phyloP scores from a whole-genome alignment of 2,113 vertebrate genomes.

The Triplophysa tibetana region DNA sequence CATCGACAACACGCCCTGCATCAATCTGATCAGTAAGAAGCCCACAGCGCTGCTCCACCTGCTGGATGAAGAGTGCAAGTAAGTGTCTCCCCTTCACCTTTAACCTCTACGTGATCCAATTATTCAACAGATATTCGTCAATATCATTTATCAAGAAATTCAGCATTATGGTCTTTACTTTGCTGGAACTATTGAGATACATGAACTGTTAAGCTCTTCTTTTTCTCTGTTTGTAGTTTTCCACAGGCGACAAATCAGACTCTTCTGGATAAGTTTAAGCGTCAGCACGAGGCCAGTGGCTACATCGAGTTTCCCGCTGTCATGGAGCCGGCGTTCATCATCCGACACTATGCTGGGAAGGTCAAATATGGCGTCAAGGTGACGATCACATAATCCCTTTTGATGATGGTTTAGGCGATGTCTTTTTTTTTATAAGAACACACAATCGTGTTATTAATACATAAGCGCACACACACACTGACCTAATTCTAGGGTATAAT shows the following conservation, averaged over 20 bases:
- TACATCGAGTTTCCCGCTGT: conserved; percentile 98
- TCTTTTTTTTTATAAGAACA: not conserved
- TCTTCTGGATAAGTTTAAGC: conserved; percentile 93
- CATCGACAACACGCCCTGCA: conserved; percentile 94
- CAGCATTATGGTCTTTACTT: not conserved
- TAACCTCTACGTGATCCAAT: not conserved
- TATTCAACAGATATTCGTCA: not conserved
- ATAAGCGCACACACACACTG: conserved; percentile 59
- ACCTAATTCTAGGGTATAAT: conserved; percentile 48
- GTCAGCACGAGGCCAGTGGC: conserved; percentile 91
- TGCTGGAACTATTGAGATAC: no score
- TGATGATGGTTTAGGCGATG: no score
- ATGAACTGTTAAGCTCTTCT: not conserved
- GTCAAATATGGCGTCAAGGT: conserved; percentile 98
- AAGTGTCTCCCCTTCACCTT: conserved; percentile 61
- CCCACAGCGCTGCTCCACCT: conserved; percentile 95
- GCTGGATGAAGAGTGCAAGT: conserved; percentile 99
- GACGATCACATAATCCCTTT: conserved; percentile 56
- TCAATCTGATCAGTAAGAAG: conserved; percentile 97
- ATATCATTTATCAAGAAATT: not conserved
- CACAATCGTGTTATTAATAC: conserved; percentile 27
- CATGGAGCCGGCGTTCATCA: conserved; percentile 98
- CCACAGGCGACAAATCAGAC: conserved; percentile 98
- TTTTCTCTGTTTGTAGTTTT: conserved; percentile 74
- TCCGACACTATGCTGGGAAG: conserved; percentile 95